These are phyloP conservation scores for Eupsilia transversa DNA, from an alignment of 2,888 invertebrate species.

Conservation along the genomic window DNA sequence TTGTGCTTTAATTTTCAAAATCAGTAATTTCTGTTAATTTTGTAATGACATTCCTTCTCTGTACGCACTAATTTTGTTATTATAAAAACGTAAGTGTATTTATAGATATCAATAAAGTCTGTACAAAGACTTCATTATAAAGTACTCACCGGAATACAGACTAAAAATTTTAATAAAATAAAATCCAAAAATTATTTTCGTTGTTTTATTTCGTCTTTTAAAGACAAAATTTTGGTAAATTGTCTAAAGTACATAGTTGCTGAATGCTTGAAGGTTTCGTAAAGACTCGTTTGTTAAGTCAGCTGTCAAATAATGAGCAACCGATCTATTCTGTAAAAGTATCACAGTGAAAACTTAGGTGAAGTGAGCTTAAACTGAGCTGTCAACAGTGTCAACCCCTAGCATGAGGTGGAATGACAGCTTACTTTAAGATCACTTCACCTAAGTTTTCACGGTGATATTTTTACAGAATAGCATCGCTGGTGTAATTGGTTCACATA, in stretches of 20 bases:
- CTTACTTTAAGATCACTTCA: too few species aligned
- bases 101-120: constrained; percentile 80
- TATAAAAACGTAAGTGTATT: constrained; percentile 74
- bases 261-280: neutral
- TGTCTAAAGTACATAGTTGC: neutral
- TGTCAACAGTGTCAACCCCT: too few species aligned
- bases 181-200: constrained; percentile 70
- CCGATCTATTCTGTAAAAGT: too few species aligned
- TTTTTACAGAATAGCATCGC: too few species aligned
- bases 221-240: neutral
- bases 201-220: constrained; percentile 61
- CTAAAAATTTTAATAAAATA: constrained; percentile 86
- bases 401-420: too few species aligned
- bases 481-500: neutral
- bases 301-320: neutral
- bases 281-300: neutral
- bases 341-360: too few species aligned
- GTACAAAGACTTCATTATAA: constrained; percentile 79
- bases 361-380: too few species aligned
- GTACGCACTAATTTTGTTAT: constrained; percentile 72
- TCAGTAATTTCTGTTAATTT: constrained; percentile 19
- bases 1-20: neutral
- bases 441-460: too few species aligned
- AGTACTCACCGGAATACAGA: constrained; percentile 82
- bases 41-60: constrained; percentile 36